These are phyloP conservation scores for Miltochrista miniata DNA, from an alignment of 2,888 invertebrate genomes.

Conservation along the genomic window DNA sequence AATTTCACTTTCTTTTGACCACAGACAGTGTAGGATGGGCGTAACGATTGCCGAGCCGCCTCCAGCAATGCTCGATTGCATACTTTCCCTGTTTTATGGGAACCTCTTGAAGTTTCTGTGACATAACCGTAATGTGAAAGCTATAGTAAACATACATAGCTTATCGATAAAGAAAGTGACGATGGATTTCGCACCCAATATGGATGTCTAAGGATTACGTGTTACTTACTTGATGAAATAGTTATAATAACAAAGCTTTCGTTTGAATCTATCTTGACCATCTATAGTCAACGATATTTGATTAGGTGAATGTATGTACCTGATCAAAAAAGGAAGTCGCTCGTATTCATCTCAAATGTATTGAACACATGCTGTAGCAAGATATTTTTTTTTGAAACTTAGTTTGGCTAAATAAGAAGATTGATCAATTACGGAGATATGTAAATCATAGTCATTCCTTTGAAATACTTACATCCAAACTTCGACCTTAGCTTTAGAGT, in stretches of 20 bases:
- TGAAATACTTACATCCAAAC: slow-evolving; percentile 53
- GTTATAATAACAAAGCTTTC: slow-evolving; percentile 13
- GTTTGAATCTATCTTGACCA: not conserved
- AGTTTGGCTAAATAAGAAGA: not conserved
- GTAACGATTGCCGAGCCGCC: slow-evolving; percentile 66
- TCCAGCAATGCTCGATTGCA: slow-evolving; percentile 64
- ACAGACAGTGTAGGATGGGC: slow-evolving; percentile 66
- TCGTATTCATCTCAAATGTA: slow-evolving; percentile 11
- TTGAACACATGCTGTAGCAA: no score
- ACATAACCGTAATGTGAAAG: slow-evolving; percentile 66
- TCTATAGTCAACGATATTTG: not conserved
- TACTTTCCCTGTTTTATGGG: slow-evolving; percentile 82
- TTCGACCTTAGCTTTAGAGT: slow-evolving; percentile 61
- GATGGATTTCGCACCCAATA: slow-evolving; percentile 13
- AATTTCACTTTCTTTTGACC: slow-evolving; percentile 76
- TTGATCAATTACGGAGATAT: slow-evolving; percentile 4
- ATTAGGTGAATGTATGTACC: slow-evolving; percentile 8
- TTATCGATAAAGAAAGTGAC: slow-evolving; percentile 10
- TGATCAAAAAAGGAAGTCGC: slow-evolving; percentile 19
- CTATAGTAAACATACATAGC: slow-evolving; percentile 13
- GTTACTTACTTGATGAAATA: not conserved
- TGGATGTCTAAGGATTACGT: not conserved
- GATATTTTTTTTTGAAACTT: no score
- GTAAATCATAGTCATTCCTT: slow-evolving; percentile 52
- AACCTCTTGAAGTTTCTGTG: slow-evolving; percentile 65